Conservation (phyloP, 1,140 invertebrate genomes). For the Gonioctena quinquepunctata region DNA sequence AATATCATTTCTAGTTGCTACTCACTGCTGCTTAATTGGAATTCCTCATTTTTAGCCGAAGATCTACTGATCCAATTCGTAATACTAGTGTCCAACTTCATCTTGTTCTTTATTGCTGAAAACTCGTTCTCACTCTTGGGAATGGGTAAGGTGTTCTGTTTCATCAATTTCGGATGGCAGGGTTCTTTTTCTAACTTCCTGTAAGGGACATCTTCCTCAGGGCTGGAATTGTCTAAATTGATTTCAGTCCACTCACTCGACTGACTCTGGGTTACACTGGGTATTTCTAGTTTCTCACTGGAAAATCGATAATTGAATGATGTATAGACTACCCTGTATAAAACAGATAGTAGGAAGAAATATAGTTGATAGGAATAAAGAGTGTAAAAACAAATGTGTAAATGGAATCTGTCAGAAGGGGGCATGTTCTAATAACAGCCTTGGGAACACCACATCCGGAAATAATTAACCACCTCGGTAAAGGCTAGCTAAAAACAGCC, state of each 20-base stretch:
- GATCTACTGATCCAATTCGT: constrained; percentile 61
- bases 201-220: constrained; percentile 55
- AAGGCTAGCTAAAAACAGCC: no score
- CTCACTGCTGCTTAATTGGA: constrained; percentile 37
- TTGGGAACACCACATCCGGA: no score
- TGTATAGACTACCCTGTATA: not conserved
- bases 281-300: constrained; percentile 30
- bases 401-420: no score
- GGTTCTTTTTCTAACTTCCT: constrained; percentile 24
- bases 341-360: no score
- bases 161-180: constrained; percentile 39
- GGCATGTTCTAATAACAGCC: no score
- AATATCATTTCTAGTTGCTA: no score
- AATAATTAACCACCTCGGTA: no score
- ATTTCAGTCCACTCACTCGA: constrained; percentile 63
- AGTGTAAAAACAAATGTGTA: no score
- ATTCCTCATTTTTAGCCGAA: constrained; percentile 56
- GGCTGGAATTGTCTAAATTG: constrained; percentile 60
- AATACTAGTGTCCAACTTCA: constrained; percentile 51
- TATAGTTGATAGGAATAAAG: no score
- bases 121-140: constrained; percentile 38
- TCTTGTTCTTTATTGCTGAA: constrained; percentile 39
- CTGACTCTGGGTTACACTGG: constrained; percentile 34
- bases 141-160: constrained; percentile 46
- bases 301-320: constrained; percentile 13